A percentile compares a stretch with the other conserved stretches of the same genome.
Evolutionary conservation across 2,797 vertebrate species (phyloP).

Genomic region (Pseudocheirus occidentalis): DNA sequence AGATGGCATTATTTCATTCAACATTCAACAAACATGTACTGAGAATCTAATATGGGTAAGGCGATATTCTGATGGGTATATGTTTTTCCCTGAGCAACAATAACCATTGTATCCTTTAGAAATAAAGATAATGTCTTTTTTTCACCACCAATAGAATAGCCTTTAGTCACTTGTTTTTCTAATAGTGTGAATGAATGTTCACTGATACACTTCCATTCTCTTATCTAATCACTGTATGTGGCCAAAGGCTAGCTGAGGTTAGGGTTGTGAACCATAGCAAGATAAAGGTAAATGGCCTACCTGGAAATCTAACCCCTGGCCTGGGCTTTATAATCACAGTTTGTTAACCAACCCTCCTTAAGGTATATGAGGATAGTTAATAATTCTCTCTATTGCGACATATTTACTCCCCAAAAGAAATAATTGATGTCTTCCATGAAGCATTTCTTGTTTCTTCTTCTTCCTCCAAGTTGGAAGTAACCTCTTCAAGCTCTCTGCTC

Average conservation of each 20-base stretch:
- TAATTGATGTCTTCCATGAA: not conserved
- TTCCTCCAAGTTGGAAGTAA: not conserved
- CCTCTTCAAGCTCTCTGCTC: not conserved
- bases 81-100: not conserved
- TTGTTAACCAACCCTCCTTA: not conserved
- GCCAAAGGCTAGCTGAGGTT: not conserved
- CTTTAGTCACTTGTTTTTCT: not conserved
- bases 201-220: not conserved
- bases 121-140: not conserved
- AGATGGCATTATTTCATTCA: not conserved
- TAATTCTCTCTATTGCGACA: conserved; percentile 6
- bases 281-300: not conserved
- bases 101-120: not conserved
- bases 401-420: conserved; percentile 21
- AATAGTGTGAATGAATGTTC: not conserved
- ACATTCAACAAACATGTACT: not conserved
- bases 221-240: not conserved
- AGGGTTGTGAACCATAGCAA: not conserved
- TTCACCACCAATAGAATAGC: not conserved
- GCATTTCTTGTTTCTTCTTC: not conserved
- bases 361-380: conserved; percentile 47
- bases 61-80: not conserved
- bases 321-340: not conserved
- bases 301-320: conserved; percentile 14
- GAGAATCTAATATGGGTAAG: not conserved